These are phyloP conservation scores for Pecten maximus DNA, from an alignment of 2,888 invertebrate genomes.

Conservation along the genomic window DNA sequence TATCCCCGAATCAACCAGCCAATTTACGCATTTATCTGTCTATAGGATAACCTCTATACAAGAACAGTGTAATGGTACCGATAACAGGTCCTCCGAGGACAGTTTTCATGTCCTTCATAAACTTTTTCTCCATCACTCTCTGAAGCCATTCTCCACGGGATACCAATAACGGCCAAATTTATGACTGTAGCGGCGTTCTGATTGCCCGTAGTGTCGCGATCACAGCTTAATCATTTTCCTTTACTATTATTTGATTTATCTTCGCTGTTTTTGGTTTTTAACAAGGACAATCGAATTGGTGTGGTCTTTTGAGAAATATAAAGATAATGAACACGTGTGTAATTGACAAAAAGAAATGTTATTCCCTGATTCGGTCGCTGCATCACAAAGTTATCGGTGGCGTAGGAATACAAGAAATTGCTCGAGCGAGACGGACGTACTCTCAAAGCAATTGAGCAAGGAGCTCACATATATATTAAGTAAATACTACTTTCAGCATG, in stretches of 20 bases:
- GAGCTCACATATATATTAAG: no score
- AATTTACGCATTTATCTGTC: background rate
- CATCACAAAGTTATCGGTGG: background rate
- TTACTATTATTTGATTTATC: conserved; percentile 13
- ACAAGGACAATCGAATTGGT: background rate
- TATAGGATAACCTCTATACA: background rate
- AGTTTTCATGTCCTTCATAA: conserved; percentile 29
- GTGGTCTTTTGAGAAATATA: background rate
- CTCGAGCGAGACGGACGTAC: background rate
- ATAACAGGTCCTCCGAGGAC: background rate
- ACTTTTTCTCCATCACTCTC: conserved; percentile 24
- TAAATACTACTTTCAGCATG: no score
- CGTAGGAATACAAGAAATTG: background rate
- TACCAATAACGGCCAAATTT: background rate
- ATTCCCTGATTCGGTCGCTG: background rate
- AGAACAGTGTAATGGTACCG: conserved; percentile 9
- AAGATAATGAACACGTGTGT: background rate
- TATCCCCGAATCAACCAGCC: background rate
- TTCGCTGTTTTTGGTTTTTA: background rate
- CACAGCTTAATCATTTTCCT: conserved; percentile 1
- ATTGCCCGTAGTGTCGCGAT: background rate
- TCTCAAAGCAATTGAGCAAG: background rate
- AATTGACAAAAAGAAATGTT: background rate
- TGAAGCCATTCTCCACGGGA: background rate
- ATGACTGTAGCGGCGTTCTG: background rate